Evolutionary conservation across 2,888 invertebrate genomes (phyloP).

Genomic region (Stenoptilia bipunctidactyla): DNA sequence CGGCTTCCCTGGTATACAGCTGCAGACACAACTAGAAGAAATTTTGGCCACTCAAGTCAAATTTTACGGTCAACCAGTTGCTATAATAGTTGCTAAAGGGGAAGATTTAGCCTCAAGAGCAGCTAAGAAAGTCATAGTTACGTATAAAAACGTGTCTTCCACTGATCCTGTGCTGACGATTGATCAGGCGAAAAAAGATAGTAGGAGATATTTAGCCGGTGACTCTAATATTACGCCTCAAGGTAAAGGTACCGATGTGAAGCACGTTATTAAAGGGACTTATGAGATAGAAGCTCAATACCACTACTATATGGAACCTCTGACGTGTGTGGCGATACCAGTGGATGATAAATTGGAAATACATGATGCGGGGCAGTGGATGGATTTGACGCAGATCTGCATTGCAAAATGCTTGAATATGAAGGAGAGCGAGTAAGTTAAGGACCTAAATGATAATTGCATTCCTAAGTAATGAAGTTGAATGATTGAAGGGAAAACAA

Average conservation of each 20-base stretch:
- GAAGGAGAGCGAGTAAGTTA: constrained; percentile 69
- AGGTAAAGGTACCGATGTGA: constrained; percentile 37
- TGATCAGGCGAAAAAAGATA: constrained; percentile 54
- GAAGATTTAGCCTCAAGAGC: constrained; percentile 67
- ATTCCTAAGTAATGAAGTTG: too few species aligned
- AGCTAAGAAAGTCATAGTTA: constrained; percentile 70
- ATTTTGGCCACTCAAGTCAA: constrained; percentile 66
- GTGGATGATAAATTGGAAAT: constrained; percentile 78
- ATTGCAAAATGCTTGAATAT: constrained; percentile 70
- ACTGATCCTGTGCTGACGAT: constrained; percentile 43
- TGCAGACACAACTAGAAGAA: constrained; percentile 53
- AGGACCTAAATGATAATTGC: too few species aligned
- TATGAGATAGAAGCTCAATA: constrained; percentile 76
- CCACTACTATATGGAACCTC: constrained; percentile 82
- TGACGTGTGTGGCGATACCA: constrained; percentile 75
- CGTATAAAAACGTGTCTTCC: constrained; percentile 50
- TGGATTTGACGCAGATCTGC: constrained; percentile 71
- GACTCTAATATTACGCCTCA: constrained; percentile 29
- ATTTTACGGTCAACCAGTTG: constrained; percentile 78
- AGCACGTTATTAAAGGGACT: constrained; percentile 66
- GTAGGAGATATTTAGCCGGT: constrained; percentile 27
- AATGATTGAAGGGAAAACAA: too few species aligned
- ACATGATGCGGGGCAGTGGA: constrained; percentile 75
- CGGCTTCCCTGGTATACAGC: constrained; percentile 34
- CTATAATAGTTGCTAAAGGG: constrained; percentile 75